Conservation (phyloP, 1,140 invertebrate genomes). For the Cheumatopsyche charites region DNA sequence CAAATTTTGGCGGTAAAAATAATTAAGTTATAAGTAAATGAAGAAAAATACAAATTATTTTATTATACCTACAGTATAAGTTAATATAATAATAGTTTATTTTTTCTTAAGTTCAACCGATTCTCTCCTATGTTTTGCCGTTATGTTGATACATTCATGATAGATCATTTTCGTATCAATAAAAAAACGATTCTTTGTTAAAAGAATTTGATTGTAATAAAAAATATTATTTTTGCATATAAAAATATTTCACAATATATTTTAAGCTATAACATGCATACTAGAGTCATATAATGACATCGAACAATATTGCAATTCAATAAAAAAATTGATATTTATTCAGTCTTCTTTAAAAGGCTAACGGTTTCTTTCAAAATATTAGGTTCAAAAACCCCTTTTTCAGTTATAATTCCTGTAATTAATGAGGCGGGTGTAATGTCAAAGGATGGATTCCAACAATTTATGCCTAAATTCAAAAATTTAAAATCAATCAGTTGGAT, state of each 20-base stretch:
- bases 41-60: too few relatives aligned
- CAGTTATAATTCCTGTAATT: constrained; percentile 95
- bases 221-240: constrained; percentile 10
- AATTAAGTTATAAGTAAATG: too few relatives aligned
- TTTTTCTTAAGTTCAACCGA: too few relatives aligned
- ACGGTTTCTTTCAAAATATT: constrained; percentile 55
- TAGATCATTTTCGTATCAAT: too few relatives aligned
- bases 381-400: constrained; percentile 84
- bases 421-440: constrained; percentile 95
- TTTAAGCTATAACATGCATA: constrained; percentile 2
- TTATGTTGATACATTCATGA: too few relatives aligned
- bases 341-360: constrained; percentile 30
- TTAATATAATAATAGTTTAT: too few relatives aligned
- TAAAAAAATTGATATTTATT: constrained; percentile 8
- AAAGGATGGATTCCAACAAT: constrained; percentile 98
- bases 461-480: constrained; percentile 72
- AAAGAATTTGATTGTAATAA: not conserved
- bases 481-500: constrained; percentile 20
- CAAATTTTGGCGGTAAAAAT: too few relatives aligned
- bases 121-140: too few relatives aligned
- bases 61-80: too few relatives aligned
- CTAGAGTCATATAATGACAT: not conserved
- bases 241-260: constrained; percentile 8
- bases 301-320: too few relatives aligned
- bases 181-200: too few relatives aligned